A percentile compares a stretch with the other conserved stretches of the same genome.
Evolutionary conservation across 2,113 vertebrate species (phyloP).

Genomic region (Grantiella picta): DNA sequence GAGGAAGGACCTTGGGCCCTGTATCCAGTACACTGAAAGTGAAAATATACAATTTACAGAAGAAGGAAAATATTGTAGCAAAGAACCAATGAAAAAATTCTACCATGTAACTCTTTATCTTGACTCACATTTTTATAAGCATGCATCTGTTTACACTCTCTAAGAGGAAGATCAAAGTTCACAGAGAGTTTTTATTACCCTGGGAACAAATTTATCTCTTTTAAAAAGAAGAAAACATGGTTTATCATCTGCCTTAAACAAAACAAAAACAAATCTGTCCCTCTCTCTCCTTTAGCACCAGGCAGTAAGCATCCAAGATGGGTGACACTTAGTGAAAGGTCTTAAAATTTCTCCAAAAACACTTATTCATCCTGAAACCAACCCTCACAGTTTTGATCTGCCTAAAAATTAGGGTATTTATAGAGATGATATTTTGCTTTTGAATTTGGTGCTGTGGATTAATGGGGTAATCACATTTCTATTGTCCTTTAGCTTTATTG

Average conservation of each 20-base stretch:
- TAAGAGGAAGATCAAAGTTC: slow-evolving; percentile 4
- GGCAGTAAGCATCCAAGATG: not conserved
- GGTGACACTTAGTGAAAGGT: not conserved
- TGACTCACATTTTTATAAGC: not conserved
- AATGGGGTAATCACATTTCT: not conserved
- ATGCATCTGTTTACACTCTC: slow-evolving; percentile 1
- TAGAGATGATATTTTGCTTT: not conserved
- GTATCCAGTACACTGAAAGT: not conserved
- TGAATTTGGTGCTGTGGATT: not conserved
- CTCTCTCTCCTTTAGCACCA: not conserved
- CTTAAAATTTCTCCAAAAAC: not conserved
- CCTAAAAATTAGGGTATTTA: not conserved
- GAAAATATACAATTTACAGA: not conserved
- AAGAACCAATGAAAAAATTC: not conserved
- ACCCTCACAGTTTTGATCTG: not conserved
- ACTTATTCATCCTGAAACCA: not conserved
- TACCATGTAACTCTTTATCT: not conserved
- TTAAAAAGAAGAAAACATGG: not conserved
- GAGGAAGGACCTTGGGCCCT: not conserved
- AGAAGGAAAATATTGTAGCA: not conserved
- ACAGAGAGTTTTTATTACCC: slow-evolving; percentile 22
- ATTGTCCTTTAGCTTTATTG: not conserved
- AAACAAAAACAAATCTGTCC: not conserved
- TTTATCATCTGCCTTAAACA: not conserved
- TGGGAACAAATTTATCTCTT: not conserved